Evolutionary conservation across 2,797 vertebrate genomes (phyloP), one percentile per base, ranked within the genome.

Genomic region (Nothura maculosa): DNA sequence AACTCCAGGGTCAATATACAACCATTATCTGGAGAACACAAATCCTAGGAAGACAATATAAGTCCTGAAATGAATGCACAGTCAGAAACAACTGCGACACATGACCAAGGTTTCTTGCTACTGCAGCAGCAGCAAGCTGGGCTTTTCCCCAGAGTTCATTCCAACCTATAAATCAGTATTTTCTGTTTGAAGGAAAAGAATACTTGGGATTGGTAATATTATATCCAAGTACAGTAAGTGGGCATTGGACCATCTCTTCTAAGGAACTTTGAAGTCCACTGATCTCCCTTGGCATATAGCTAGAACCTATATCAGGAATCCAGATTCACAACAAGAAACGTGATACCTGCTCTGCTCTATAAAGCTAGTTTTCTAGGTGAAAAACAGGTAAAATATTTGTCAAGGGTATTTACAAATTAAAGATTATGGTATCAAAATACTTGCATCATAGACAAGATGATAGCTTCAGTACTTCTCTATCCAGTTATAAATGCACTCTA

Each of bases 131-230:
- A 50, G 25, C 61, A 89, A 83, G 27, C 2, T 4, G n/a, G 17
- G 34, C 67, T 43, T 94, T 69, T 24, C 60, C 61, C 43, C 16
- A 58, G 38, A 47, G 30, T 79, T 83, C 81, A 24, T 73, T 81
- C 80, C 76, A 89, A 66, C 50, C 30, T 47, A 72, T 64, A 62
- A 62, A 92, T 25, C 21, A 27, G 6, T 3, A 4, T 17, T 21
- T 30, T 91, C 45, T 69, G 6, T 54, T 67, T 72, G 36, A 42
- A 77, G 85, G 12, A 76, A 6, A 16, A 50, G 52, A 61, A 20
- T n/a, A 32, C 28, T 76, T 38, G 28, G 27, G 4, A 34, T 62
- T 84, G 15, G 27, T 73, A 60, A 66, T 45, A 38, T 25, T 25
- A 30, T 54, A 16, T n/a, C 42, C 18, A 83, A 87, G 81, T 45